Evolutionary conservation across 37 sponge, comb jelly and placozoan genomes (phyloP), one percentile per base, ranked within the genome.

Genomic region (Petrosia ficiformis): DNA sequence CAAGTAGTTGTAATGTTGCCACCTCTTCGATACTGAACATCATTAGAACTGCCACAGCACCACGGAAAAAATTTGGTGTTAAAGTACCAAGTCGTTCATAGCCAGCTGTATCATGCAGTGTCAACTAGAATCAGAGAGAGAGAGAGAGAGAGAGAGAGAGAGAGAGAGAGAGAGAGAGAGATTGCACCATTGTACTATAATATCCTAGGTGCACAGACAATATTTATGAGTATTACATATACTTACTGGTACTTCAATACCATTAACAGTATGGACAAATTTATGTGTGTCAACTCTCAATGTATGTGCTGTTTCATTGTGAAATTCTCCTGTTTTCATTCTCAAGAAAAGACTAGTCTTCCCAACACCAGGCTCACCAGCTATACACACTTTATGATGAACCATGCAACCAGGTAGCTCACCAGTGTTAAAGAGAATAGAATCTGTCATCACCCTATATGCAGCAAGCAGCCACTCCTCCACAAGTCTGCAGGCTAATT

Each of bases 41-140:
- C 42, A 88, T 67, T 4, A 93, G 68, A 26, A 88, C 82, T 4
- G 79, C 88, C 65, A 88, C 76, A 25, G 93, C 80, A 26, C 85
- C 77, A 8, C 68, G 75, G 59, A 75, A 93, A 74, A 81, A 93
- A 76, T 93, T 93, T 22, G 81, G 58, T 1, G 93, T 93, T 66
- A 93, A 75, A 10, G 86, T 93, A 60, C 93, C 74, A 69, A 87
- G 88, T 71, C 86, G 26, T 57, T 93, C 93, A 28, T 82, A 79
- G 1, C 93, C 93, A 0, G 82, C 85, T 11, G 93, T 93, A 71
- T 93, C 89, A 80, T 59, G 82, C 48, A 93, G 59, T 11, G 71
- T 60, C 22, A 87, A 40, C 86, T 86, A 48, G 14, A 19, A 19
- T 8, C 14, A 14, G 54, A 48, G 54, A 48, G 8, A 48, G 54